These are phyloP conservation scores for Lucilia cuprina DNA, from an alignment of 1,140 invertebrate species.

Conservation along the genomic window DNA sequence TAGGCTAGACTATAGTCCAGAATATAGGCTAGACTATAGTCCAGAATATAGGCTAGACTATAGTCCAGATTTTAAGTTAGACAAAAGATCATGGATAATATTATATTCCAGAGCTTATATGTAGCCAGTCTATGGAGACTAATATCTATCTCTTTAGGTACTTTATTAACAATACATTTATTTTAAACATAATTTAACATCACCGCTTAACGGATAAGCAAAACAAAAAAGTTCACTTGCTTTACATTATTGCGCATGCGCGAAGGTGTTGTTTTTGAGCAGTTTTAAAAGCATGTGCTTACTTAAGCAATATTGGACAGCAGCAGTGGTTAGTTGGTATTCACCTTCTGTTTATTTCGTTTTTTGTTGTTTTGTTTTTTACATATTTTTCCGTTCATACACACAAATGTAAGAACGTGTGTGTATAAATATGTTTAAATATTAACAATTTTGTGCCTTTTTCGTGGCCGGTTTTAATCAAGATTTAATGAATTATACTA, in stretches of 20 bases:
- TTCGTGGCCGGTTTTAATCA: slow-evolving; percentile 34
- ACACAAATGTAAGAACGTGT: background rate
- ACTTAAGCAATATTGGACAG: slow-evolving; percentile 23
- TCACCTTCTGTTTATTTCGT: slow-evolving; percentile 27
- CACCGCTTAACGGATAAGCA: background rate
- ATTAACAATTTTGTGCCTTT: slow-evolving; percentile 10
- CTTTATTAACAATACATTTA: too few relatives aligned
- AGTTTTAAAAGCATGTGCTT: background rate
- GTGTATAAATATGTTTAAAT: background rate
- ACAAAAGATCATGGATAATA: too few relatives aligned
- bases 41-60: too few relatives aligned
- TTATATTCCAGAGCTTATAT: too few relatives aligned
- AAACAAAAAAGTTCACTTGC: slow-evolving; percentile 28
- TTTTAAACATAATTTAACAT: background rate
- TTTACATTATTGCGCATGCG: slow-evolving; percentile 34
- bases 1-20: too few relatives aligned
- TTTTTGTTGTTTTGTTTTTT: background rate
- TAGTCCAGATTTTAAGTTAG: too few relatives aligned
- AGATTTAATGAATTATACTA: slow-evolving; percentile 31
- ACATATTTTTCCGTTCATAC: background rate
- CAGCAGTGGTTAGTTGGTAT: background rate
- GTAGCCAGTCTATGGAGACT: too few relatives aligned
- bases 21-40: too few relatives aligned
- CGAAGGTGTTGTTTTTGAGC: slow-evolving; percentile 18
- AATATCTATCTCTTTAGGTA: too few relatives aligned